phyloP scores from a whole-genome alignment of 2,797 vertebrate species.

The Scyliorhinus canicula region DNA sequence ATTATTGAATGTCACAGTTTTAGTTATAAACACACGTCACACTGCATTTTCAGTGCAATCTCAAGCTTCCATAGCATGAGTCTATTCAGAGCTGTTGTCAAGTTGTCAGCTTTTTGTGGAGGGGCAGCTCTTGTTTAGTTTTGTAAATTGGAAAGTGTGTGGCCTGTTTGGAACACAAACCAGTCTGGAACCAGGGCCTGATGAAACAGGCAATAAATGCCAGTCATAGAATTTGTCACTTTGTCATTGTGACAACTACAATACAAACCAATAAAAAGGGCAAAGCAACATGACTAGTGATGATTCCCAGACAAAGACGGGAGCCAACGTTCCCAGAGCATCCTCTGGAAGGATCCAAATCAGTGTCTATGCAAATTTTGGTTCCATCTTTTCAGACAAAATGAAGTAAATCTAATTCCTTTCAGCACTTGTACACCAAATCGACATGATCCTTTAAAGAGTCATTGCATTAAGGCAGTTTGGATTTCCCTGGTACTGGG shows the following conservation, averaged over 20 bases:
- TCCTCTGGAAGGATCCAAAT: neutral
- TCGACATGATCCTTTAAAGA: neutral
- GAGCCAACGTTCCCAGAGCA: neutral
- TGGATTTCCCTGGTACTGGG: neutral
- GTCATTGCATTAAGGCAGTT: neutral
- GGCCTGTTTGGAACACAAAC: neutral
- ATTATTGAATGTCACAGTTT: neutral
- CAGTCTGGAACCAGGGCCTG: neutral
- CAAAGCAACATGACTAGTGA: neutral
- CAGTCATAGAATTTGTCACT: neutral
- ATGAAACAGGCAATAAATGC: neutral
- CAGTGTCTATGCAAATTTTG: neutral
- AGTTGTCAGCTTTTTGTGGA: slow-evolving; percentile 1
- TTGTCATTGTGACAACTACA: neutral
- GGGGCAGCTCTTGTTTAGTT: neutral
- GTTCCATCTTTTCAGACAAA: neutral
- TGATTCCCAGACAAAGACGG: neutral
- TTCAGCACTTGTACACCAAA: neutral
- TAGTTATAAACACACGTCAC: neutral
- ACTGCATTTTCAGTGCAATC: neutral
- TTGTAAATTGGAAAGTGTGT: neutral
- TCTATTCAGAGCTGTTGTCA: neutral
- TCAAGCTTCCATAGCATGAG: neutral
- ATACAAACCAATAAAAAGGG: neutral
- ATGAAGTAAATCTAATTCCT: neutral